Conservation (phyloP, 2,797 vertebrate genomes). For the Lemur catta region DNA sequence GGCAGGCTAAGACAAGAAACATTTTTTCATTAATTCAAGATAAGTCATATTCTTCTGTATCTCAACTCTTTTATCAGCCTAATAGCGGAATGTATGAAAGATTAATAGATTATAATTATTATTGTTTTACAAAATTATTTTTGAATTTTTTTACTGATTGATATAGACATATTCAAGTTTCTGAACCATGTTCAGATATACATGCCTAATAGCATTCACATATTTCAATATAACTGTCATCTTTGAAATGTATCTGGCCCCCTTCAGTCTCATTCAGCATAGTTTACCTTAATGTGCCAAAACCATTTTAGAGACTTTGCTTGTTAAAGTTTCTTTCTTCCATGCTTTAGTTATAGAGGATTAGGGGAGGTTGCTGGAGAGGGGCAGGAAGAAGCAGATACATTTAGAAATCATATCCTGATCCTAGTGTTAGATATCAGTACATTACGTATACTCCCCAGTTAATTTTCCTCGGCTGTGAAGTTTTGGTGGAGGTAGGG, state of each 20-base stretch:
- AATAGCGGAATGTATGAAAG: neutral
- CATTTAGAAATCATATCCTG: conserved; percentile 16
- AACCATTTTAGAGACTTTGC: conserved; percentile 1
- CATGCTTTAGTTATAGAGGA: neutral
- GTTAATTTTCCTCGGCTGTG: neutral
- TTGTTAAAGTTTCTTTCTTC: conserved; percentile 24
- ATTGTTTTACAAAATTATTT: conserved; percentile 19
- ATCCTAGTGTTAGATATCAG: neutral
- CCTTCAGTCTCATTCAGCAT: neutral
- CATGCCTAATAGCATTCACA: neutral
- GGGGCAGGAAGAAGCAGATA: neutral
- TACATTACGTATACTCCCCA: neutral
- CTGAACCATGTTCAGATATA: neutral
- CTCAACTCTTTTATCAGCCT: neutral
- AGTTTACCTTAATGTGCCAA: neutral
- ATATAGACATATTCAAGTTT: conserved; percentile 9
- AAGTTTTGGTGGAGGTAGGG: neutral
- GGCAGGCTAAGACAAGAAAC: neutral
- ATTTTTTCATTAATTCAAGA: conserved; percentile 31
- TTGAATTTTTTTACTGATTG: conserved; percentile 15
- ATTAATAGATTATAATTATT: neutral
- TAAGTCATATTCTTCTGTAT: neutral
- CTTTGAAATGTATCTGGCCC: neutral
- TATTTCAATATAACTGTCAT: neutral
- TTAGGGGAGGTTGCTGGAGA: neutral